Evolutionary conservation across 2,888 invertebrate genomes (phyloP).

Genomic region (Dryomyza anilis): DNA sequence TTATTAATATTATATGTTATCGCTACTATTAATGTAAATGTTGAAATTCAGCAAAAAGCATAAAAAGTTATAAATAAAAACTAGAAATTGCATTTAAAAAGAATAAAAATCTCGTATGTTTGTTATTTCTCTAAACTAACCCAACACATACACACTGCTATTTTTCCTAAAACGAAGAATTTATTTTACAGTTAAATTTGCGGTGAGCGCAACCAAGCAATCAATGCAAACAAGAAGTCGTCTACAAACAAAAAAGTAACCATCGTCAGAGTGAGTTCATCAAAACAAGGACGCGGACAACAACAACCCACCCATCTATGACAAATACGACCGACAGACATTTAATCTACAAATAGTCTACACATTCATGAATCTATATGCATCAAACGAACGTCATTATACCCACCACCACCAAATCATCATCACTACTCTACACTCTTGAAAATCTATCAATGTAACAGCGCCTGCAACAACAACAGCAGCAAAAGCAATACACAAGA

Average conservation of each 20-base stretch:
- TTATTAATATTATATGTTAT: too few species aligned
- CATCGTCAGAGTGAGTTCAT: conserved; percentile 4
- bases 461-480: not conserved
- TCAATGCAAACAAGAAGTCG: conserved; percentile 1
- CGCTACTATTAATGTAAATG: conserved; percentile 14
- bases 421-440: not conserved
- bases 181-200: conserved; percentile 39
- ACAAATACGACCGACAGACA: not conserved
- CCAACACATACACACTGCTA: conserved; percentile 10
- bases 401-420: conserved; percentile 2
- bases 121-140: conserved; percentile 23
- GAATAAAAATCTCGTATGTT: conserved; percentile 27
- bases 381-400: not conserved
- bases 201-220: conserved; percentile 18
- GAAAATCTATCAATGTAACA: not conserved
- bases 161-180: conserved; percentile 33
- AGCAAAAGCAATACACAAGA: not conserved
- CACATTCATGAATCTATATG: too few species aligned
- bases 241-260: not conserved
- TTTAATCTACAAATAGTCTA: not conserved
- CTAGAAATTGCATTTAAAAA: conserved; percentile 31
- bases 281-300: not conserved
- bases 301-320: not conserved
- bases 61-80: conserved; percentile 26
- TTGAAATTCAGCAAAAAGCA: conserved; percentile 14